Base-by-base conservation (phyloP, 2,113 vertebrate genomes). In the Lota lota region DNA sequence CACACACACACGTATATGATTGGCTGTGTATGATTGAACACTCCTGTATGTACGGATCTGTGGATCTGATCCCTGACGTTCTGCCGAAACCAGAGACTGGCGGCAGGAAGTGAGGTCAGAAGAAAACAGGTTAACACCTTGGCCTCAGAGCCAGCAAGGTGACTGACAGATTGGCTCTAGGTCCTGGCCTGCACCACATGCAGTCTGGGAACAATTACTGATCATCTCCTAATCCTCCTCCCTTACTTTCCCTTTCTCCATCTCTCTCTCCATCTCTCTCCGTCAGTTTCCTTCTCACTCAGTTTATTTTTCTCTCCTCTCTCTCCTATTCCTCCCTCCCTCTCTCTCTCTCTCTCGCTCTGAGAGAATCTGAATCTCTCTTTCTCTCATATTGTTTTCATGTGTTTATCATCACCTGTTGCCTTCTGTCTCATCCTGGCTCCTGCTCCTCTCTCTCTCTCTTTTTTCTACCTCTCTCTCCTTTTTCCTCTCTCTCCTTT, bases 171-270 rank as follows among this genome's bases (percentile, higher is more conserved):
- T 72, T 82, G 82, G 76, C 79, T 68, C 77, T 74, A 51, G 56
- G 66, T 75, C 74, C 69, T 81, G 61, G 61, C 71, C 64, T 76
- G 72, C 72, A 63, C 72, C 70, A 74, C 74, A 66, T 62, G 33
- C 70, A 63, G 79, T 74, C 79, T 85, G 78, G 64, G 79, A 84
- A 83, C 79, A 85, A 79, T 87, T 79, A 82, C 70, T 36, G 69
- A 73, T 72, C 64, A 63, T 36, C 66, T 24, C 71, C 21, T 59
- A 50, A 59, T 40, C 47, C 18, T 8, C 22, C 71, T 22, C 64
- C 69, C 6, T 58, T 51, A 54, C 20, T 58, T 51, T 66, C 20
- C 22, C 20, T 66, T 63, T 22, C 59, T 47, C 40, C 59, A 28
- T 28, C 51, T 53, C 57, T 67, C 33, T 7, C 17, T 64, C 24